These are phyloP conservation scores for Stenolophus ochropezus DNA, from an alignment of 2,888 invertebrate species.

Conservation along the genomic window DNA sequence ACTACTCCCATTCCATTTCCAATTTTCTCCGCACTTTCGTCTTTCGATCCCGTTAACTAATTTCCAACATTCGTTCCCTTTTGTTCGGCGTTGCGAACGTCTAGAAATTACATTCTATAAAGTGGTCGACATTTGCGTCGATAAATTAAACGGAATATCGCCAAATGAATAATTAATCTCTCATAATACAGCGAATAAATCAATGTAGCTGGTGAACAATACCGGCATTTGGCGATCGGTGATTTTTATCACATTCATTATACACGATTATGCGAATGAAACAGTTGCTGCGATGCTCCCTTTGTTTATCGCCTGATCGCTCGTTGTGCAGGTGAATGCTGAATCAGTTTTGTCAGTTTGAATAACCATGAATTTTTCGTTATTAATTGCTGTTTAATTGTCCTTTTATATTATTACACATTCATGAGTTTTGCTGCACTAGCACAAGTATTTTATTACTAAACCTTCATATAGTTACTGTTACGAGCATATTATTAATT, in stretches of 20 bases:
- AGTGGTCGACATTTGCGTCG: constrained; percentile 29
- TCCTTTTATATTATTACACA: constrained; percentile 7
- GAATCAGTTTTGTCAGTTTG: constrained; percentile 7
- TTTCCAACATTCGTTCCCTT: constrained; percentile 32
- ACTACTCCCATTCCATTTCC: not conserved
- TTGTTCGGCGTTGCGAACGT: constrained; percentile 1
- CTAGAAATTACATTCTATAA: constrained; percentile 40
- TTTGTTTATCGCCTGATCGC: constrained; percentile 19
- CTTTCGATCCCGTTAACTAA: constrained; percentile 19
- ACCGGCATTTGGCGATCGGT: constrained; percentile 29
- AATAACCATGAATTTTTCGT: constrained; percentile 28
- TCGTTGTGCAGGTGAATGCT: constrained; percentile 21
- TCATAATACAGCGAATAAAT: constrained; percentile 44
- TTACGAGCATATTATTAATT: too few species aligned
- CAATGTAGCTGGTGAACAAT: constrained; percentile 42
- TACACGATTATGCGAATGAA: constrained; percentile 41
- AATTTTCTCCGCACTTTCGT: not conserved
- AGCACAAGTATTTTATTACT: too few species aligned
- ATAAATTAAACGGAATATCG: constrained; percentile 49
- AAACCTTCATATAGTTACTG: too few species aligned
- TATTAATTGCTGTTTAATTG: constrained; percentile 26
- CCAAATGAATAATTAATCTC: constrained; percentile 53
- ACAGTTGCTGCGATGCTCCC: not conserved
- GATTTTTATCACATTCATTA: constrained; percentile 49
- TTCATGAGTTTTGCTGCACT: constrained; percentile 31